phyloP scores from a whole-genome alignment of 2,113 vertebrate species.

The Psittacula cyanocephala region DNA sequence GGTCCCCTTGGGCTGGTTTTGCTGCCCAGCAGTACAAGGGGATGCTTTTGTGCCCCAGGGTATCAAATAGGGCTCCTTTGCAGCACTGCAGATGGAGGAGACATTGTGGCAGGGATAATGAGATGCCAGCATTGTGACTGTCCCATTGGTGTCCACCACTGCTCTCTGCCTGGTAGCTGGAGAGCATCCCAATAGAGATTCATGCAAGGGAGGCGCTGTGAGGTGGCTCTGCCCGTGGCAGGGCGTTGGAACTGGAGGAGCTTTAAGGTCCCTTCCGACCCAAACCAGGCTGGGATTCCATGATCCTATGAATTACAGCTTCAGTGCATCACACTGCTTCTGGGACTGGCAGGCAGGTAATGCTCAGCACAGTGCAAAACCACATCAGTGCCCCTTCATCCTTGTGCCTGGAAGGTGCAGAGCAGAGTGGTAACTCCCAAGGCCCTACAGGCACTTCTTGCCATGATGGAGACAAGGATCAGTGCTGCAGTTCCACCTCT shows the following conservation, averaged over 20 bases:
- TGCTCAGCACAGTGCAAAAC: neutral
- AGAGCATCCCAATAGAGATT: neutral
- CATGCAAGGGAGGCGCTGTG: no score
- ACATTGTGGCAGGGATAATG: neutral
- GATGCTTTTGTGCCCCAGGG: neutral
- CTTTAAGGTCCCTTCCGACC: neutral
- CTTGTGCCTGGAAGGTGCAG: neutral
- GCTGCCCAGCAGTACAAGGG: neutral
- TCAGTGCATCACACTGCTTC: neutral
- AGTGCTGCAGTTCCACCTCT: neutral
- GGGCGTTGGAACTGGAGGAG: neutral
- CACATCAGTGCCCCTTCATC: rapidly evolving
- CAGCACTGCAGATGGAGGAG: rapidly evolving
- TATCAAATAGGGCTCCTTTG: neutral
- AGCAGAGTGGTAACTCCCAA: neutral
- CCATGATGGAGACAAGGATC: rapidly evolving
- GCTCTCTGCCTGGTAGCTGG: neutral
- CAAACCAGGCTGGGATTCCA: neutral
- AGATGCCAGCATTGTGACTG: neutral
- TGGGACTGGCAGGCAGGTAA: neutral
- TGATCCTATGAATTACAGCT: neutral
- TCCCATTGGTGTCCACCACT: neutral
- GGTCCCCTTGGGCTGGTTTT: neutral
- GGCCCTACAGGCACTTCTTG: neutral
- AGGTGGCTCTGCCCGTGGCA: neutral